Base-by-base conservation (phyloP, 2,888 invertebrate genomes). In the Drosophila melanosoma region DNA sequence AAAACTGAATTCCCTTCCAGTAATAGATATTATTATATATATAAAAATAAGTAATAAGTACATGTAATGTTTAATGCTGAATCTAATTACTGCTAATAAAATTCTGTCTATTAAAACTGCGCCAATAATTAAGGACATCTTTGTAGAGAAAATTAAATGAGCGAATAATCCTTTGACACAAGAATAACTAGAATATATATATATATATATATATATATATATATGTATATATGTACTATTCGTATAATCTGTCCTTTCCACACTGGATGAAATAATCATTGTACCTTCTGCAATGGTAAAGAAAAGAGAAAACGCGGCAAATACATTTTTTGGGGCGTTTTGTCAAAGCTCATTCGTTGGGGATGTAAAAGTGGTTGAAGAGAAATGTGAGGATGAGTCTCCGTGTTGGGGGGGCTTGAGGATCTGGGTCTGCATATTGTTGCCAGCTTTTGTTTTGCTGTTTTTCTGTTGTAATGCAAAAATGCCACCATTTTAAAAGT, bases 391-490 rank as follows among this genome's bases (percentile, higher is more conserved):
- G 69, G 32, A 29, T 58, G 63, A 45, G 72, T 49, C 48, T 29
- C 67, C 15, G 20, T 23, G 45, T 4, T 54, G 60, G 36, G 32
- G 32, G 51, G 60, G 38, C 52, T 15, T 29, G 33, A 33, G 7
- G 23, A 54, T 67, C 49, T 56, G 71, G 63, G 42, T 68, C 54
- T 65, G 72, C 68, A 81, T 69, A 78, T 89, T 87, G 82, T 84
- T 75, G 79, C 66, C 73, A 58, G 79, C 82, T 73, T 85, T 84
- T 86, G 90, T 89, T 87, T 87, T 77, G 84, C 87, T 89, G 85
- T 83, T 74, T 71, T 68, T 29, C 52, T 68, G 73, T 66, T 88
- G 84, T 83, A 77, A 72, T 70, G 74, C 69, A 70, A 79, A 74
- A 79, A 79, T 68, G 67, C 89, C 81, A 89, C 84, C 82, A 82